These are phyloP conservation scores for Tor tambroides DNA, from an alignment of 2,113 vertebrate genomes.

Conservation along the genomic window DNA sequence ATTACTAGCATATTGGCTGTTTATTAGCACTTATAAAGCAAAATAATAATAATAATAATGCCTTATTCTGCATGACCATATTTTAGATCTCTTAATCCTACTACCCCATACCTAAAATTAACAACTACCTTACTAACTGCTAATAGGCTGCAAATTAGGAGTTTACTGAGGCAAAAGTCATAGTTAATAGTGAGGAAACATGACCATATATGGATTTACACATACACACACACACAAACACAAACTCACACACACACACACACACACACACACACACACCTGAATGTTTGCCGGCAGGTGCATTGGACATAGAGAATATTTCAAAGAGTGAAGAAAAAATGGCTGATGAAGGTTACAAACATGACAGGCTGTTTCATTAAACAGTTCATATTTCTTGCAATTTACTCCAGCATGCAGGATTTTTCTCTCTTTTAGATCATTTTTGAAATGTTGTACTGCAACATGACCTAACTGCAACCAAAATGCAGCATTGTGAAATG, in stretches of 20 bases:
- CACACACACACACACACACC: not conserved
- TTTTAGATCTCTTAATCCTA: too few relatives aligned
- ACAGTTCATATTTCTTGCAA: not conserved
- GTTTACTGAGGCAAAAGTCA: too few relatives aligned
- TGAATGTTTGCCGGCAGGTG: not conserved
- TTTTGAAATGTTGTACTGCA: not conserved
- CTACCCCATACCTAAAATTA: too few relatives aligned
- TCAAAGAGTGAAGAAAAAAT: not conserved
- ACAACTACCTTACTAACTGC: too few relatives aligned
- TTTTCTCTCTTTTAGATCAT: not conserved
- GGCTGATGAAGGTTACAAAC: not conserved
- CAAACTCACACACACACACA: not conserved
- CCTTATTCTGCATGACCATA: too few relatives aligned
- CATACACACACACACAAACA: not conserved
- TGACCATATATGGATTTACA: too few relatives aligned
- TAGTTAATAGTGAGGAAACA: too few relatives aligned
- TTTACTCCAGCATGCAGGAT: not conserved
- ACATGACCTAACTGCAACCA: not conserved
- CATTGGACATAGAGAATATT: not conserved
- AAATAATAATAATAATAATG: too few relatives aligned
- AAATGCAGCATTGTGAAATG: not conserved
- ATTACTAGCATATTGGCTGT: too few relatives aligned
- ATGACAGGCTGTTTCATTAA: not conserved
- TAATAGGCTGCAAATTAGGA: too few relatives aligned
- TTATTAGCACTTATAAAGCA: too few relatives aligned